A percentile compares a stretch with the other conserved stretches of the same genome.
Evolutionary conservation across 2,888 invertebrate species (phyloP).

Genomic region (Phoronis australis): DNA sequence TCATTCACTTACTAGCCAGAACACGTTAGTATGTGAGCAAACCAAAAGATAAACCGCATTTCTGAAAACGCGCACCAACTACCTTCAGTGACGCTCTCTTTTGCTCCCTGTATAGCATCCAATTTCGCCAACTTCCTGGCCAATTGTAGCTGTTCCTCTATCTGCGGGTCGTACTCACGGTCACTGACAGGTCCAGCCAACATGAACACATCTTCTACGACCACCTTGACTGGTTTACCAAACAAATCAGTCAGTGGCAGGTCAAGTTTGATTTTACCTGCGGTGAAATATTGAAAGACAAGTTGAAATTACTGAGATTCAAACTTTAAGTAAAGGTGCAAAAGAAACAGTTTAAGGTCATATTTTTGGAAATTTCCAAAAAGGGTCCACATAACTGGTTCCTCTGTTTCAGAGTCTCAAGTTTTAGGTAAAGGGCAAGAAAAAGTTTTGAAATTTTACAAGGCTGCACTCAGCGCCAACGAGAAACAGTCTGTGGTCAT

Average conservation of each 20-base stretch:
- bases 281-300: background rate
- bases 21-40: background rate
- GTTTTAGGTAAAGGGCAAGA: no score
- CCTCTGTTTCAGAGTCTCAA: no score
- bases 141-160: slow-evolving; percentile 67
- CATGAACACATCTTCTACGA: slow-evolving; percentile 71
- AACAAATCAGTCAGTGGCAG: slow-evolving; percentile 77
- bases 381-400: no score
- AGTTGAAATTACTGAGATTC: no score
- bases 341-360: no score
- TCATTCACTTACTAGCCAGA: no score
- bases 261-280: slow-evolving; percentile 49
- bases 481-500: no score
- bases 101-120: slow-evolving; percentile 58
- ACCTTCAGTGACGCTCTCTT: background rate
- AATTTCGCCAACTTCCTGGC: slow-evolving; percentile 69
- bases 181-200: slow-evolving; percentile 69
- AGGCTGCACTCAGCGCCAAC: no score
- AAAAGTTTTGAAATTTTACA: no score
- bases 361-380: no score
- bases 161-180: slow-evolving; percentile 65
- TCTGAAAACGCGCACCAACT: background rate
- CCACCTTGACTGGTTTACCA: slow-evolving; percentile 67
- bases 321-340: no score
- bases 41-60: background rate